Evolutionary conservation across 2,888 invertebrate species (phyloP), one percentile per base, ranked within the genome.

Genomic region (Lucinisca nassula): DNA sequence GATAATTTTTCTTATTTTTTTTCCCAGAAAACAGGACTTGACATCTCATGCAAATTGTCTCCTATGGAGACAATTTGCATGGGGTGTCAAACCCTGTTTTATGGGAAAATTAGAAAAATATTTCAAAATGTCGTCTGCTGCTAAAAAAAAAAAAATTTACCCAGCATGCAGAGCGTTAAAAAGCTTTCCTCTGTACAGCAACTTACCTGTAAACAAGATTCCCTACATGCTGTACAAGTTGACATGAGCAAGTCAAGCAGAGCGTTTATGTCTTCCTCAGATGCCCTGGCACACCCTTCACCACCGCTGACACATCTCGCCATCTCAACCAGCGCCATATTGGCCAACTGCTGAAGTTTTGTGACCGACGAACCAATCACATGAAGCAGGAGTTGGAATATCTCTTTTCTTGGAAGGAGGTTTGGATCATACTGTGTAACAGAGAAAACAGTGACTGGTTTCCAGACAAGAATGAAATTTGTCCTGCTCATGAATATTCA

Each of bases 241-340:
- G 97, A 98, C 96, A 98, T 98, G 89, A 99, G 96, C 0, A 98
- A 98, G 21, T 97, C 97, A 74, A 98, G 97, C 92, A 99, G 97
- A 58, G 98, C 97, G 83, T 97, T 97, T 77, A 98, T 97, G 96
- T 99, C 99, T 3, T 97, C 97, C 14, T 97, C 96, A 14, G 97
- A 96, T 0, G 98, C 97, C 27, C 96, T 96, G 21, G 97, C 97
- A 93, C 97, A 97, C 32, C 97, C 97, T 38, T 97, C 96, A 1
- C 97, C 97, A 0, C 98, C 98, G 87, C 98, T 98, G 73, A 98
- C 97, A 90, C 98, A 97, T 70, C 97, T 97, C 3, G 98, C 98
- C 6, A 98, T 98, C 94, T 98, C 98, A 85, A 98, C 96, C 80
- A 99, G 97, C n/a, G 98, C 98, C 45, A 97, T 97, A 32, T 98